Base-by-base conservation (phyloP, 2,113 vertebrate species). In the Dinomys branickii region DNA sequence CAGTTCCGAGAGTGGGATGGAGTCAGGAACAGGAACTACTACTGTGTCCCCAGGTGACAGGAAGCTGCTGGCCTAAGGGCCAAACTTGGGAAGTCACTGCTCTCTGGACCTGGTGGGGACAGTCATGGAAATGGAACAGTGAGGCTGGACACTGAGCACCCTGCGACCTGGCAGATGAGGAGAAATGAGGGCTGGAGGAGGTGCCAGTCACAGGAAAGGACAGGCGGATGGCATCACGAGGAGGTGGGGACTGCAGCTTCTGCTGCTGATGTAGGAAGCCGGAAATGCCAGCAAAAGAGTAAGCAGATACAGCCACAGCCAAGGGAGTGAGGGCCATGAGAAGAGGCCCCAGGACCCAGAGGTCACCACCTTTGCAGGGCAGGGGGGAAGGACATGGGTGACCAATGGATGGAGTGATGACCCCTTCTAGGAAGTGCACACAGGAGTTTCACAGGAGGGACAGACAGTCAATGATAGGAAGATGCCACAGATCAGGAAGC, bases 221-320 rank as follows among this genome's bases (percentile, higher is more conserved):
- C 0, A 12, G 26, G 61, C 10, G 38, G 14, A 1, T 10, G 9
- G 44, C 19, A 10, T 63, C 3, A 0, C 10, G 0, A 44, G n/a
- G 54, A 94, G 73, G 28, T 30, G 22, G 11, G 63, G 4, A 11
- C 0, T 16, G 30, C 52, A n/a, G 35, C 4, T 6, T 78, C 67
- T 73, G 30, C 3, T 14, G 11, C 5, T 56, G 11, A 91, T 8
- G 44, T 0, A 1, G 10, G 6, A 35, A 41, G 77, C 75, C 56
- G 8, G 63, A 82, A 87, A 1, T n/a, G 44, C 71, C 59, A 9
- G 22, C 22, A 56, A 65, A 47, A 61, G 26, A 63, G 41, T 11
- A 19, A 11, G 38, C 69, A 54, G 44, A 50, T 0, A 13, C 1
- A 77, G 3, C 20, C 20, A 71, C 13, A 56, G 38, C 35, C 7